A percentile compares a stretch with the other conserved stretches of the same genome.
Conservation (phyloP, 1,140 invertebrate species). For the Trichonephila clavata region DNA sequence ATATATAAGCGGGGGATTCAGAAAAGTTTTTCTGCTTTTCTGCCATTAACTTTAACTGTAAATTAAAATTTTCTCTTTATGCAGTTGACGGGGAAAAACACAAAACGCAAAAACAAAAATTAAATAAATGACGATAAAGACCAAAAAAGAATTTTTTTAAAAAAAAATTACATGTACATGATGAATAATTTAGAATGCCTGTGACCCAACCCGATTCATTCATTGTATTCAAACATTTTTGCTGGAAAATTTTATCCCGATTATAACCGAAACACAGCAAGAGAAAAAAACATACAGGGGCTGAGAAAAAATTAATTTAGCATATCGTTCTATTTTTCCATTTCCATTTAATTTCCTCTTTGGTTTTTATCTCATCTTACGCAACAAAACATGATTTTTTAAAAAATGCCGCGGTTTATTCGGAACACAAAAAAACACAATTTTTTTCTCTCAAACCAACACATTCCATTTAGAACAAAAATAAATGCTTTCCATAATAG, state of each 20-base stretch:
- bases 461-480: neutral
- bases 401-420: neutral
- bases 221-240: constrained; percentile 28
- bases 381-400: neutral
- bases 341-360: constrained; percentile 24
- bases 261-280: constrained; percentile 11
- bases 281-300: neutral
- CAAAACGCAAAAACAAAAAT: neutral
- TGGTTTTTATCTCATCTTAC: constrained; percentile 5
- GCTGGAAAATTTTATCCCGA: constrained; percentile 50
- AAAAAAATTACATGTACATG: neutral
- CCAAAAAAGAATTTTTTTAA: neutral
- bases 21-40: constrained; percentile 61
- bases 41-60: constrained; percentile 46
- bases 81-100: neutral
- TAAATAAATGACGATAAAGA: constrained; percentile 53
- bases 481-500: constrained; percentile 14
- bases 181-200: neutral
- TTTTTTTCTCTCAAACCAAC: neutral
- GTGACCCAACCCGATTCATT: neutral
- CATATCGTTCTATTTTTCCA: constrained; percentile 10
- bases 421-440: neutral
- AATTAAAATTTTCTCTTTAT: constrained; percentile 58
- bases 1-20: neutral
- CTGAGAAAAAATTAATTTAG: neutral